Conservation (phyloP, 2,888 invertebrate species). For the Seira musarum region DNA sequence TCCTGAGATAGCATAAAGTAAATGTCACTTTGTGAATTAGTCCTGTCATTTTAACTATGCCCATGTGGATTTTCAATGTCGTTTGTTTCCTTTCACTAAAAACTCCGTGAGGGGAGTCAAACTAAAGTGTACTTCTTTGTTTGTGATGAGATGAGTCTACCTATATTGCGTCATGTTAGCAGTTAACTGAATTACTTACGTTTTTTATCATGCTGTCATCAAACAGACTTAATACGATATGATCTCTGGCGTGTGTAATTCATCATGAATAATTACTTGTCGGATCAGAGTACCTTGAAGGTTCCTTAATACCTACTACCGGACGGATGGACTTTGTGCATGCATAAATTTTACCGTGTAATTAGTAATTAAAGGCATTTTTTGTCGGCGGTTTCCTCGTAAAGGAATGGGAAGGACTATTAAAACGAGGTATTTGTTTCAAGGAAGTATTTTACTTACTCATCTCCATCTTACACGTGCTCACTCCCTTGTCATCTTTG, state of each 20-base stretch:
- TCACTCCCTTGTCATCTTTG: neutral
- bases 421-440: conserved; percentile 54
- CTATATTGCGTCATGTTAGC: too few species aligned
- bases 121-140: too few species aligned
- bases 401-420: conserved; percentile 35
- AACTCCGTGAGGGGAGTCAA: too few species aligned
- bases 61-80: conserved; percentile 51
- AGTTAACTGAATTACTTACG: neutral
- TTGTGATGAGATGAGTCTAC: too few species aligned
- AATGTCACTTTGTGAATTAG: conserved; percentile 48
- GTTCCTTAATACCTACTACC: conserved; percentile 42
- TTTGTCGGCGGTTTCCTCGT: conserved; percentile 17
- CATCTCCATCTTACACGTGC: neutral
- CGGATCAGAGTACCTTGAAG: conserved; percentile 34
- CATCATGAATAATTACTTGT: conserved; percentile 13
- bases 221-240: conserved; percentile 4
- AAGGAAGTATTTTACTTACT: conserved; percentile 47
- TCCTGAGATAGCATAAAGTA: conserved; percentile 36
- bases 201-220: conserved; percentile 1
- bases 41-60: conserved; percentile 18
- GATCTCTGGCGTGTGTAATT: conserved; percentile 12
- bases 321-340: conserved; percentile 10
- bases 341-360: neutral
- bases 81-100: conserved; percentile 50
- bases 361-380: conserved; percentile 10